A percentile compares a stretch with the other conserved stretches of the same genome.
Conservation (phyloP, 1,140 invertebrate genomes). For the Parasteatoda tepidariorum region DNA sequence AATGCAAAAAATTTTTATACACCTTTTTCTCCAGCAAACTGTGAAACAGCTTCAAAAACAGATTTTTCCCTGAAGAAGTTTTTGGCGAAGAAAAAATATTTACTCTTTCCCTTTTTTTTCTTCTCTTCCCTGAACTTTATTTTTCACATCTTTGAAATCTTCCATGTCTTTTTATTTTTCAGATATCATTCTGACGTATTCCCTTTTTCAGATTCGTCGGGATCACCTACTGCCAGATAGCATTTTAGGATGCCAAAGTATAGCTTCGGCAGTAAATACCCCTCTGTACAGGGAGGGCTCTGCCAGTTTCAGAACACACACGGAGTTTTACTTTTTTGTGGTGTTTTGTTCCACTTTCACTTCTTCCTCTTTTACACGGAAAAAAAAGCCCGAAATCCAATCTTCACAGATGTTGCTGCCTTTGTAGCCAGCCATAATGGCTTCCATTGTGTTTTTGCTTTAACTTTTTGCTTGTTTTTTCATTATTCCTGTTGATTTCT, state of each 20-base stretch:
- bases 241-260: conserved; percentile 14
- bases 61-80: conserved; percentile 42
- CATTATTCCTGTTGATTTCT: neutral
- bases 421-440: conserved; percentile 41
- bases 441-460: conserved; percentile 4
- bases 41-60: conserved; percentile 2
- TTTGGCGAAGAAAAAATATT: neutral
- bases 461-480: neutral
- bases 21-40: neutral
- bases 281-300: neutral
- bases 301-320: neutral
- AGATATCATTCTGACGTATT: neutral
- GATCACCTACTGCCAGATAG: conserved; percentile 9
- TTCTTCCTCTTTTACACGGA: neutral
- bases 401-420: conserved; percentile 36
- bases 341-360: neutral
- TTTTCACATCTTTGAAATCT: neutral
- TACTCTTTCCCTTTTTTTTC: neutral
- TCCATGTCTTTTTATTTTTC: neutral
- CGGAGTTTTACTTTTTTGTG: neutral
- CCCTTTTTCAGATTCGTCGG: neutral
- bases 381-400: conserved; percentile 30
- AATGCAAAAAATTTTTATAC: neutral
- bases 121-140: neutral
- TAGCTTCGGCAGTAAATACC: conserved; percentile 25